Base-by-base conservation (phyloP, 2,797 vertebrate genomes). In the Diplodus sargus region DNA sequence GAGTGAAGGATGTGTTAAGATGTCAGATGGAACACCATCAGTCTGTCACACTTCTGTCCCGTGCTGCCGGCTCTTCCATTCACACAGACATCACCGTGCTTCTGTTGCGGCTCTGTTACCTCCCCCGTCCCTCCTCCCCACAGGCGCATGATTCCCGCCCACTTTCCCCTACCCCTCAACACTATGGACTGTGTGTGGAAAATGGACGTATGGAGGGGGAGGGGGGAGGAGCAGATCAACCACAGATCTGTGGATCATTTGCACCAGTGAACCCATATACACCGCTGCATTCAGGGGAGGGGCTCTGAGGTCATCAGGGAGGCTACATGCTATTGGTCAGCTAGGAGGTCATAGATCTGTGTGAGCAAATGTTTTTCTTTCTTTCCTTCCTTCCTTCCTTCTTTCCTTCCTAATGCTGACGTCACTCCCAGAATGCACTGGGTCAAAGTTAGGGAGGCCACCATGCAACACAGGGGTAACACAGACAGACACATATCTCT, bases 161-260 rank as follows among this genome's bases (percentile, higher is more conserved):
- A 45, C 57, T 52, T 51, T 59, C 77, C 82, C 79, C 57, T 68
- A 73, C 57, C 67, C 88, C 77, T 58, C 51, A 18, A 65, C 85
- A 73, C 60, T 34, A 23, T 30, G 56, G 60, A 58, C 60, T 68
- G 76, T 34, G 63, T 66, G 88, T 83, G 71, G 79, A 85, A 85
- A 79, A 87, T 80, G 78, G 86, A 86, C 81, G 79, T 73, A 58
- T 68, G 60, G 56, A 25, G 77, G 60, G 13, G 54, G 47, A 48
- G 82, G 83, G 85, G 87, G 87, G 84, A 59, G 23, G 68, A 72
- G 42, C 71, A 84, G 76, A 77, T 85, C 82, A 71, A 73, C 79
- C 82, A 72, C 83, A 88, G 87, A 89, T 87, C 87, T 77, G 78
- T 77, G 78, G 76, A 87, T 92, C 85, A 90, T 91, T 81, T 84